A percentile compares a stretch with the other conserved stretches of the same genome.
Evolutionary conservation across 2,888 invertebrate genomes (phyloP).

Genomic region (Epirrhoe alternata): DNA sequence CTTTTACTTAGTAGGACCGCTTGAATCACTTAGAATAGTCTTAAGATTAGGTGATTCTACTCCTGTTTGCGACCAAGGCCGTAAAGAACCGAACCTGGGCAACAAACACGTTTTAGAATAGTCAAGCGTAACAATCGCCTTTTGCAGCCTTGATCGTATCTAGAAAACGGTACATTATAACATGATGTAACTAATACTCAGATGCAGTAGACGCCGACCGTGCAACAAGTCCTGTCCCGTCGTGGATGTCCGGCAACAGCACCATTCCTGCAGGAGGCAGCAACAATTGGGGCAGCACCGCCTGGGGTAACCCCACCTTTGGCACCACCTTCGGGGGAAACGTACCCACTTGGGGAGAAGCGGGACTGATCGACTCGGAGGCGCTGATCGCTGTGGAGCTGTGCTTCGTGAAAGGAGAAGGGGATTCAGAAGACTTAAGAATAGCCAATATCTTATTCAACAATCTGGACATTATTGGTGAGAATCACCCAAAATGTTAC

Average conservation of each 20-base stretch:
- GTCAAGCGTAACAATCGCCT: no score
- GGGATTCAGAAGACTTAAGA: conserved; percentile 84
- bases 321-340: conserved; percentile 76
- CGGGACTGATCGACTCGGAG: conserved; percentile 92
- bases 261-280: conserved; percentile 74
- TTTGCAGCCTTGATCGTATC: not conserved
- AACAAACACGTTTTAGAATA: no score
- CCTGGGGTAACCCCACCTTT: conserved; percentile 88
- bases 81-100: no score
- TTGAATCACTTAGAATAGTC: no score
- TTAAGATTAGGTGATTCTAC: no score
- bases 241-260: conserved; percentile 50
- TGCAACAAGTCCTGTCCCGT: conserved; percentile 56
- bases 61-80: no score
- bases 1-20: no score
- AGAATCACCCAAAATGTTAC: conserved; percentile 46
- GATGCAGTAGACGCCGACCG: conserved; percentile 51
- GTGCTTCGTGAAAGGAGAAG: conserved; percentile 75
- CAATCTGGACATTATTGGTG: conserved; percentile 96
- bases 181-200: conserved; percentile 6
- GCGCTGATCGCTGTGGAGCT: conserved; percentile 88
- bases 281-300: conserved; percentile 88
- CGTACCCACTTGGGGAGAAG: conserved; percentile 87
- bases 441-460: conserved; percentile 96
- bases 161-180: not conserved